Conservation (phyloP, 2,797 vertebrate genomes). For the Etheostoma perlongum region DNA sequence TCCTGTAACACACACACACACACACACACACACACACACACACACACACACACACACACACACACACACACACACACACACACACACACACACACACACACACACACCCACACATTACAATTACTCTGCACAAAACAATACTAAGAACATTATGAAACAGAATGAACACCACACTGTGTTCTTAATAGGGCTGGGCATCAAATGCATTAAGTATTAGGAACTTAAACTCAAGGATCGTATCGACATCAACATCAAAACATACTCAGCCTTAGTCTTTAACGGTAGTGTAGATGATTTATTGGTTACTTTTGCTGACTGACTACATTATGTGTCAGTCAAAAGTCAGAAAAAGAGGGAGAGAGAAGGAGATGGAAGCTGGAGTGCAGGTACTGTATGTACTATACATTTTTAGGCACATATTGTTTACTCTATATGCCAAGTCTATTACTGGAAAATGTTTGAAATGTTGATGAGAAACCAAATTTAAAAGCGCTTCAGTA, state of each 20-base stretch:
- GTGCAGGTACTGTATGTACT: neutral
- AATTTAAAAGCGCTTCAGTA: neutral
- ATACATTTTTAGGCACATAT: neutral
- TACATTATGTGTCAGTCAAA: neutral
- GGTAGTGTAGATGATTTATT: neutral
- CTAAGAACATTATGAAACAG: neutral
- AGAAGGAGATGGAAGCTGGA: neutral
- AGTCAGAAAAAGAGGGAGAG: neutral
- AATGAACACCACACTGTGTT: neutral
- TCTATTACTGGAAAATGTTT: neutral
- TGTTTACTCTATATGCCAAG: neutral
- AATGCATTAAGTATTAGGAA: neutral
- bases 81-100: constrained; percentile 38
- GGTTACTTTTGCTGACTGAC: neutral
- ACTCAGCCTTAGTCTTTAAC: neutral
- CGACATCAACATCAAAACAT: neutral
- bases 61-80: constrained; percentile 40
- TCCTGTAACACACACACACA: constrained; percentile 82
- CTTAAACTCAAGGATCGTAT: neutral
- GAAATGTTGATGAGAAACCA: neutral
- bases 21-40: constrained; percentile 24
- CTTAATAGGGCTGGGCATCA: neutral
- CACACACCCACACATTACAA: constrained; percentile 25
- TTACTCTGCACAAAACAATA: constrained; percentile 4
- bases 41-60: constrained; percentile 25